Evolutionary conservation across 2,113 vertebrate genomes (phyloP), one percentile per base, ranked within the genome.

Genomic region (Oncorhynchus kisutch): DNA sequence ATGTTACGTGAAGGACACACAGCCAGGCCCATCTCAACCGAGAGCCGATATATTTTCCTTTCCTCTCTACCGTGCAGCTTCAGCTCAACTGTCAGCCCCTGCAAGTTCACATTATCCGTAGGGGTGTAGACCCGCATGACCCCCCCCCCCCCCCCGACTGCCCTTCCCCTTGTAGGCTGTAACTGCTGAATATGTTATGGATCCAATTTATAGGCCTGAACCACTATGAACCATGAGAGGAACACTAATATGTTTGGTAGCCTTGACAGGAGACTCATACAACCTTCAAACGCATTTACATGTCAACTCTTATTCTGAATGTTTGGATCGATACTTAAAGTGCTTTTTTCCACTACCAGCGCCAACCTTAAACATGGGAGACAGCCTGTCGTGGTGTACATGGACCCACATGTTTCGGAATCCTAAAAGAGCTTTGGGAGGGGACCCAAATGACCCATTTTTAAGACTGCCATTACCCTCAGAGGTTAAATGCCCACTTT

Each of bases 151-250:
- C 14, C 81, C 72, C 48, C 39, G 57, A 25, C 54, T 18, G 57
- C 64, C 85, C 87, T 88, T 57, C 72, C 76, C 77, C 78, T 69
- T 72, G 83, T 84, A 67, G 51, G 51, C 16, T 85, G 84, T 84
- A 81, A 84, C 84, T 77, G 84, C 87, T 85, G 84, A 89, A 85
- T 80, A 75, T n/a, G 82, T 91, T 87, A 83, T 74, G 81, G 29
- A 81, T 87, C 82, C 85, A 85, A 83, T 84, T 86, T 85, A 77
- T 71, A 71, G 57, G 80, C 84, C 85, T 54, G 59, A 22, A 24
- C 75, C 65, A 72, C 72, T 11, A 62, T 62, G 18, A 22, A 9
- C 59, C 18, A 62, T 22, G 2, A 9, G n/a, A n/a, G 18, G n/a
- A 62, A 22, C 59, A 62, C 14, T 18, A 5, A 51, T 14, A 49